These are phyloP conservation scores for Ciona savignyi DNA, from an alignment of 23 tunicate genomes.

Conservation along the genomic window DNA sequence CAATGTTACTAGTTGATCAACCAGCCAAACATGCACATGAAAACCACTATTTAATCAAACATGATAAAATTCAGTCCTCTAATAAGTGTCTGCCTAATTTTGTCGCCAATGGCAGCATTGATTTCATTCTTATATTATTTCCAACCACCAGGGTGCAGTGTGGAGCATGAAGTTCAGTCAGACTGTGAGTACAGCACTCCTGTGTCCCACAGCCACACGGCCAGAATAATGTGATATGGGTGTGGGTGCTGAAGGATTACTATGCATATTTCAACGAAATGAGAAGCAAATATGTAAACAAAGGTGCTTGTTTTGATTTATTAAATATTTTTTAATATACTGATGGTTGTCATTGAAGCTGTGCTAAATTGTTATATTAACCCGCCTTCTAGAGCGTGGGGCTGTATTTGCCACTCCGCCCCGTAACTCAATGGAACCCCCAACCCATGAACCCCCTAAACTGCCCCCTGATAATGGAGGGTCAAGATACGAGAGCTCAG, in stretches of 20 bases:
- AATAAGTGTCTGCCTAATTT: too few relatives aligned
- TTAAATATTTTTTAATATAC: too few relatives aligned
- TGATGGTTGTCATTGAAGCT: too few relatives aligned
- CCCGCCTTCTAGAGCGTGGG: constrained; percentile 41
- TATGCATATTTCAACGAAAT: constrained; percentile 75
- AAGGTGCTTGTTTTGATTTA: too few relatives aligned
- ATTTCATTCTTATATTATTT: not conserved
- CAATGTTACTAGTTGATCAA: too few relatives aligned
- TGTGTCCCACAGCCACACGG: constrained; percentile 80
- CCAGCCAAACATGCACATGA: too few relatives aligned
- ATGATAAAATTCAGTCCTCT: too few relatives aligned
- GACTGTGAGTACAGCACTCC: too few relatives aligned
- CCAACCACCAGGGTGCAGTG: constrained; percentile 67
- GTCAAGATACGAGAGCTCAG: constrained; percentile 2
- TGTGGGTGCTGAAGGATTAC: constrained; percentile 91
- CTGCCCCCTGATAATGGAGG: not conserved
- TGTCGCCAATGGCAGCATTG: too few relatives aligned
- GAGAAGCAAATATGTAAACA: constrained; percentile 68
- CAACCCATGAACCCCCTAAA: not conserved
- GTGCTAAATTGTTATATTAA: too few relatives aligned
- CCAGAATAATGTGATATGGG: constrained; percentile 92
- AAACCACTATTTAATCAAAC: too few relatives aligned
- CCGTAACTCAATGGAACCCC: constrained; percentile 46
- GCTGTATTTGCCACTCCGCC: constrained; percentile 75
- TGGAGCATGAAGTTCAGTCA: constrained; percentile 99